Base-by-base conservation (phyloP, 2,888 invertebrate species). In the Scotopteryx bipunctaria region DNA sequence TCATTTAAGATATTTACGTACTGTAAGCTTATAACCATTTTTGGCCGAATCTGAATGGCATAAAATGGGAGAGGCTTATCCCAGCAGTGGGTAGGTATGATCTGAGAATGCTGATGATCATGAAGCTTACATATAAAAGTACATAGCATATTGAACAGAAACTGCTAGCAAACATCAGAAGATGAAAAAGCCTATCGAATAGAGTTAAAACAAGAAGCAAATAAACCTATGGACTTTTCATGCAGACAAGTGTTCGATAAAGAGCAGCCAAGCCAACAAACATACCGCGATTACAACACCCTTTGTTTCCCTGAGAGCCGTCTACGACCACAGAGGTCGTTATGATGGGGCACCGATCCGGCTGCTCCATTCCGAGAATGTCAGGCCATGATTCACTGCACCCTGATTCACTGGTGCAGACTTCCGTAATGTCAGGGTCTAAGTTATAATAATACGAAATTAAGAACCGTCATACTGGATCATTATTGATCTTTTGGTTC, bases 341-440 rank as follows among this genome's bases (percentile, higher is more conserved):
- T 47, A 38, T 32, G 37, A 42, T 38, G 47, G 59, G 55, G 44
- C 59, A 50, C 54, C 59, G 59, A 53, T 56, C 59, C 44, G 45
- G 13, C 36, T 19, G 13, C 21, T 33, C 45, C 42, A 16, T 53
- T 44, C 53, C 38, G 31, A 17, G 43, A 43, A 53, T 53, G 47
- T 43, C 42, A 25, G 14, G 11, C 19, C 36, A 35, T 51, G 58
- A 58, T 25, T 58, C 57, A 58, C 33, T 21, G 23, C 5, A 29
- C 16, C 15, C 25, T 37, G 37, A 47, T 48, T 29, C 38, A 47
- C 16, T 41, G 33, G 21, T 44, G 23, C 32, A 16, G 31, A 9
- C n/a, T 25, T 33, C 16, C 27, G 27, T 36, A 13, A 36, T 19
- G 27, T 21, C 6, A 36, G 21, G 17, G 3, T 11, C 23, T 14